These are phyloP conservation scores for Campoletis sonorensis DNA, from an alignment of 1,140 invertebrate genomes.

Conservation along the genomic window DNA sequence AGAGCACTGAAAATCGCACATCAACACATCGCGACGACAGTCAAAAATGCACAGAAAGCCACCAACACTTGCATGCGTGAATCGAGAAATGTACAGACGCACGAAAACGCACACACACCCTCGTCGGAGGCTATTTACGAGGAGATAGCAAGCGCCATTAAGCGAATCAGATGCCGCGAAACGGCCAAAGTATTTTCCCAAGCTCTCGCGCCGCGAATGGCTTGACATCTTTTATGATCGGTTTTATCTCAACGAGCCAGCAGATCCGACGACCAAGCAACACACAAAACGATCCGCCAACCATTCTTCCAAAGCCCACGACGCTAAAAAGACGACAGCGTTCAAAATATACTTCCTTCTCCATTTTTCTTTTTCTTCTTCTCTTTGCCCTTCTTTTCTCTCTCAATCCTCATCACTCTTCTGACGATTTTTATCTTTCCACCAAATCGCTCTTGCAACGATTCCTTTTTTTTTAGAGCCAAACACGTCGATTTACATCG, in stretches of 20 bases:
- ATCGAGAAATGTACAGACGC: background rate
- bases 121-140: slow-evolving; percentile 51
- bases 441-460: slow-evolving; percentile 50
- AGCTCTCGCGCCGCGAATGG: slow-evolving; percentile 52
- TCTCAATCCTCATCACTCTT: background rate
- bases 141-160: slow-evolving; percentile 53
- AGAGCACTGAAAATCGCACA: background rate
- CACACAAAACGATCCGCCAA: background rate
- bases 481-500: slow-evolving; percentile 46
- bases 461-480: slow-evolving; percentile 48
- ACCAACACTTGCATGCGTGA: background rate
- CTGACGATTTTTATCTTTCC: slow-evolving; percentile 46
- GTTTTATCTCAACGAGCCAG: slow-evolving; percentile 54
- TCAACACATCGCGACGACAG: too few species aligned
- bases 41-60: too few species aligned
- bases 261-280: background rate
- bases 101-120: slow-evolving; percentile 1
- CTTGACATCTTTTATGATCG: slow-evolving; percentile 57
- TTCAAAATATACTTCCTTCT: background rate
- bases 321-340: slow-evolving; percentile 20
- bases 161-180: slow-evolving; percentile 56
- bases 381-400: background rate
- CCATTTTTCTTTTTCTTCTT: too few species aligned
- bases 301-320: background rate
- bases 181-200: slow-evolving; percentile 53